Percentiles rank a stretch among this genome's conserved stretches.
These are phyloP conservation scores for Oncorhynchus gorbuscha DNA, from an alignment of 2,113 vertebrate genomes.

Conservation along the genomic window DNA sequence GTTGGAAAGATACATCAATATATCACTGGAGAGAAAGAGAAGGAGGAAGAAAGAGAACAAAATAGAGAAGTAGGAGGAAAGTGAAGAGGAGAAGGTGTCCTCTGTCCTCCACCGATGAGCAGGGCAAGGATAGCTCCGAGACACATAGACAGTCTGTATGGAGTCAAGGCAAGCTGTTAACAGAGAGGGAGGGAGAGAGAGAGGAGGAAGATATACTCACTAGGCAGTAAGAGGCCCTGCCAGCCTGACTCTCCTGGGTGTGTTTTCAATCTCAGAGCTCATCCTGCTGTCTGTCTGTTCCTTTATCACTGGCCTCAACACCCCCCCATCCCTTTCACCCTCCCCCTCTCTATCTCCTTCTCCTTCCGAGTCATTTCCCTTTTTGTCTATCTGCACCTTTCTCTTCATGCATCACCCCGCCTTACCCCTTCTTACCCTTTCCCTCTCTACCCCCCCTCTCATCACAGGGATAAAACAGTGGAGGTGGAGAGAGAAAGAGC, in stretches of 20 bases:
- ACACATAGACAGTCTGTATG: background rate
- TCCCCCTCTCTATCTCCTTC: background rate
- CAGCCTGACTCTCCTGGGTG: background rate
- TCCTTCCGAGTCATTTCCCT: background rate
- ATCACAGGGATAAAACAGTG: slow-evolving; percentile 20
- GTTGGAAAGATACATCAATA: background rate
- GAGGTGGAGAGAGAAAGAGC: background rate
- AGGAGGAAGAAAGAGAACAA: slow-evolving; percentile 53
- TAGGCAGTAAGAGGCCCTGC: background rate
- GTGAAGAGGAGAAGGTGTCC: too few species aligned
- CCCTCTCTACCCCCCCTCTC: background rate
- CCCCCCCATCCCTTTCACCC: background rate
- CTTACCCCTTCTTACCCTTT: slow-evolving; percentile 26
- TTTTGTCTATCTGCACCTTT: background rate
- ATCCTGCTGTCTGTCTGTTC: background rate
- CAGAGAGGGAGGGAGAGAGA: background rate
- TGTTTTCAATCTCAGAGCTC: background rate
- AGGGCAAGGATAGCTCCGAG: background rate
- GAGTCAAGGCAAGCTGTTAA: background rate
- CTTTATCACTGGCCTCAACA: background rate
- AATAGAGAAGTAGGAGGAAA: background rate
- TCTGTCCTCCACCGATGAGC: too few species aligned
- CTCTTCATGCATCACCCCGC: background rate
- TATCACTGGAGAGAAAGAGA: background rate
- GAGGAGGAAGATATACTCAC: background rate